These are phyloP conservation scores for Bombus picipes DNA, from an alignment of 1,140 invertebrate genomes.

Conservation along the genomic window DNA sequence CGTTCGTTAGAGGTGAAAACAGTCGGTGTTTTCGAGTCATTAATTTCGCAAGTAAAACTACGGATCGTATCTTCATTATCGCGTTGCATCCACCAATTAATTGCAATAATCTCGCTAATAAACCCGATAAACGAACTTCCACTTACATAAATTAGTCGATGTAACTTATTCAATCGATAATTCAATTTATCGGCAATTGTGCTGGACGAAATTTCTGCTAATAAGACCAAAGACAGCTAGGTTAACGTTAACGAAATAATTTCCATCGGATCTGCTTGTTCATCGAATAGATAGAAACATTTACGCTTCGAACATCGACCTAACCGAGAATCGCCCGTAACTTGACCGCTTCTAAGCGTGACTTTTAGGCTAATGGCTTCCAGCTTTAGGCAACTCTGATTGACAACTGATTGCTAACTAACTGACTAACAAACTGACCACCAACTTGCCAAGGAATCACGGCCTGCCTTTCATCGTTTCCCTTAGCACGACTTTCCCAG, in stretches of 20 bases:
- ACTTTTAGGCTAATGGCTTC: background rate
- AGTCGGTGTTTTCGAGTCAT: background rate
- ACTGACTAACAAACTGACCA: constrained; percentile 12
- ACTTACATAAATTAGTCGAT: constrained; percentile 35
- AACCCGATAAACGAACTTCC: constrained; percentile 11
- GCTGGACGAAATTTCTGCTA: background rate
- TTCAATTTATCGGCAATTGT: background rate
- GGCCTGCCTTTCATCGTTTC: background rate
- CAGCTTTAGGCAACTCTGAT: background rate
- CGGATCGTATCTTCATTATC: background rate
- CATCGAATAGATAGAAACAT: background rate
- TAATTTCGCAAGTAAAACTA: background rate
- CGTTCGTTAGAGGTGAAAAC: background rate
- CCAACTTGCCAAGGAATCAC: constrained; percentile 2
- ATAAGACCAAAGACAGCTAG: background rate
- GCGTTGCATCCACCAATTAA: constrained; percentile 28
- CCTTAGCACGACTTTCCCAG: background rate
- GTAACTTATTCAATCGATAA: constrained; percentile 30
- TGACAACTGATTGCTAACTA: constrained; percentile 7
- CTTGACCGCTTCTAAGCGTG: background rate
- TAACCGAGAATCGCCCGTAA: background rate
- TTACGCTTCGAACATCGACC: background rate
- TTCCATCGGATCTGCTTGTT: background rate
- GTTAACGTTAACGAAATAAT: background rate
- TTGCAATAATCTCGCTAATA: constrained; percentile 31